A percentile compares a stretch with the other conserved stretches of the same genome.
Evolutionary conservation across 2,888 invertebrate species (phyloP).

Genomic region (Norana najaformis): DNA sequence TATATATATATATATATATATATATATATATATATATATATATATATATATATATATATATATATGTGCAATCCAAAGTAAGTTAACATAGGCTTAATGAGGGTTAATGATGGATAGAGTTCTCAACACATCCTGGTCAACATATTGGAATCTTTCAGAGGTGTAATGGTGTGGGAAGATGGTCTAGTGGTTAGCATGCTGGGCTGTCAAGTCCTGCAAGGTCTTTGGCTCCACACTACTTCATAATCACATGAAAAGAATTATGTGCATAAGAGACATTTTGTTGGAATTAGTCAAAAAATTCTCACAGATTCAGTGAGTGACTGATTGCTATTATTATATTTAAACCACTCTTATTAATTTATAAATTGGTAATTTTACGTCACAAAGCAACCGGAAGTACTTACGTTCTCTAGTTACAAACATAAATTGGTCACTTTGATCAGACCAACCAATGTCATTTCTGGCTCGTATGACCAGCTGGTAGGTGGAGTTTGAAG

Average conservation of each 20-base stretch:
- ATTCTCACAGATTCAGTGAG: not conserved
- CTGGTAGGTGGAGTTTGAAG: constrained; percentile 40
- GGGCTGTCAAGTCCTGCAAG: too few relatives aligned
- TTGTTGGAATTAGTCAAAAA: not conserved
- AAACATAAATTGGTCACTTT: constrained; percentile 37
- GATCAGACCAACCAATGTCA: constrained; percentile 41
- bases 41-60: too few relatives aligned
- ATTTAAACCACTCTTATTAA: not conserved
- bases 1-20: too few relatives aligned
- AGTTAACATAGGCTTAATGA: not conserved
- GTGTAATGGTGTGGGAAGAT: not conserved
- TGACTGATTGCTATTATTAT: not conserved
- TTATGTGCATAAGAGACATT: not conserved
- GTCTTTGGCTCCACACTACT: not conserved
- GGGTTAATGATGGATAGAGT: not conserved
- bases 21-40: too few relatives aligned
- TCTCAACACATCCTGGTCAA: not conserved
- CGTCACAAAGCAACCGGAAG: not conserved
- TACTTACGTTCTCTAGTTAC: constrained; percentile 33
- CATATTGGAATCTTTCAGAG: not conserved
- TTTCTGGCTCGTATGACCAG: constrained; percentile 41
- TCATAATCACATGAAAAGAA: not conserved
- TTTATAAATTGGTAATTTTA: not conserved
- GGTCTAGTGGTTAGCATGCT: not conserved
- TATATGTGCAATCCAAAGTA: too few relatives aligned